These are phyloP conservation scores for Strongylocentrotus purpuratus DNA, from an alignment of 35 echinoderm and acorn worm genomes.

Conservation along the genomic window DNA sequence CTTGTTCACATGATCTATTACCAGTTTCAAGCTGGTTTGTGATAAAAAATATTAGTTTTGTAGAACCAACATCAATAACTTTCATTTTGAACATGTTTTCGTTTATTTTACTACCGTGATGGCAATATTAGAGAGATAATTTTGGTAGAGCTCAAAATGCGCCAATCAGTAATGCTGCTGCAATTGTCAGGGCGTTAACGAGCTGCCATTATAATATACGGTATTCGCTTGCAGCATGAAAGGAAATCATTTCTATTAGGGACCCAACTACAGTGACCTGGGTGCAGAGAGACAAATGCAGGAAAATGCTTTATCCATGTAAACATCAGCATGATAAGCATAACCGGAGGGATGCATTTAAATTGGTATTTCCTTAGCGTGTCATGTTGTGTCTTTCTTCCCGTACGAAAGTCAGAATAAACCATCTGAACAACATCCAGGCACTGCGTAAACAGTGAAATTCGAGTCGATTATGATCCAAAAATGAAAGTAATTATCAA, in stretches of 20 bases:
- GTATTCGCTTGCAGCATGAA: no score
- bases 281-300: neutral
- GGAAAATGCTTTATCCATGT: neutral
- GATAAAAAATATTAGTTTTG: neutral
- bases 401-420: neutral
- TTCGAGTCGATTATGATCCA: neutral
- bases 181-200: no score
- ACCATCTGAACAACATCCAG: neutral
- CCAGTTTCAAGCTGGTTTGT: neutral
- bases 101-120: no score
- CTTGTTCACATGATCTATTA: neutral
- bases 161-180: no score
- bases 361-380: neutral
- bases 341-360: no score
- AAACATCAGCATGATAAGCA: neutral
- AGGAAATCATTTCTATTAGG: no score
- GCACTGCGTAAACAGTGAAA: neutral
- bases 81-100: no score
- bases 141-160: no score
- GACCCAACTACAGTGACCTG: neutral
- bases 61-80: neutral
- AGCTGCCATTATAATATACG: no score
- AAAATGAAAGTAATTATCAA: slow-evolving; percentile 13
- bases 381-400: neutral
- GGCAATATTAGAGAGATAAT: no score